Evolutionary conservation across 2,888 invertebrate genomes (phyloP).

Genomic region (Netelia melanura): DNA sequence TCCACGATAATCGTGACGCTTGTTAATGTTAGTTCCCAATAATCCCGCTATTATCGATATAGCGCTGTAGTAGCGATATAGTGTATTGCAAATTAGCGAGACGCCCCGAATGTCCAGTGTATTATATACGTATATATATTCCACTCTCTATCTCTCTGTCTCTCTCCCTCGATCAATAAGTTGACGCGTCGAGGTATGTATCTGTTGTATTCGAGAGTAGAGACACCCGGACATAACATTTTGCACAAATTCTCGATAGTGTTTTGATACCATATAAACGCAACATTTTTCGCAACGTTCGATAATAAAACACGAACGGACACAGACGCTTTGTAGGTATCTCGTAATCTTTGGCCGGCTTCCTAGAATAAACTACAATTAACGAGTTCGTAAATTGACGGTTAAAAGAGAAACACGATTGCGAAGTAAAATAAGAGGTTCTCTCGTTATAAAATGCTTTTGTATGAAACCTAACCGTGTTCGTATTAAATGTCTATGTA

Average conservation of each 20-base stretch:
- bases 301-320: not conserved
- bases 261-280: not conserved
- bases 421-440: conserved; percentile 25
- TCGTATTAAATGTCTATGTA: not conserved
- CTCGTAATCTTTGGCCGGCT: not conserved
- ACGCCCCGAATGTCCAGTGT: conserved; percentile 51
- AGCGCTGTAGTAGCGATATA: conserved; percentile 35
- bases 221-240: conserved; percentile 13
- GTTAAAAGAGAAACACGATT: conserved; percentile 23
- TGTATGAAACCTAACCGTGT: not conserved
- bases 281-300: not conserved
- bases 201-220: conserved; percentile 22
- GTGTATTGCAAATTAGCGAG: conserved; percentile 59
- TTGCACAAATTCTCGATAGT: conserved; percentile 9
- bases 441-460: conserved; percentile 28
- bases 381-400: conserved; percentile 23
- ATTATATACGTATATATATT: not conserved
- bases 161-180: conserved; percentile 60
- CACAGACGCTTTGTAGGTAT: conserved; percentile 3
- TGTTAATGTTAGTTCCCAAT: conserved; percentile 11
- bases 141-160: conserved; percentile 32
- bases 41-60: conserved; percentile 21
- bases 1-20: conserved; percentile 17
- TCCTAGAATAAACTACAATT: conserved; percentile 22
- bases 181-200: conserved; percentile 40